phyloP scores from a whole-genome alignment of 2,113 vertebrate species.

The Mormoops blainvillei region DNA sequence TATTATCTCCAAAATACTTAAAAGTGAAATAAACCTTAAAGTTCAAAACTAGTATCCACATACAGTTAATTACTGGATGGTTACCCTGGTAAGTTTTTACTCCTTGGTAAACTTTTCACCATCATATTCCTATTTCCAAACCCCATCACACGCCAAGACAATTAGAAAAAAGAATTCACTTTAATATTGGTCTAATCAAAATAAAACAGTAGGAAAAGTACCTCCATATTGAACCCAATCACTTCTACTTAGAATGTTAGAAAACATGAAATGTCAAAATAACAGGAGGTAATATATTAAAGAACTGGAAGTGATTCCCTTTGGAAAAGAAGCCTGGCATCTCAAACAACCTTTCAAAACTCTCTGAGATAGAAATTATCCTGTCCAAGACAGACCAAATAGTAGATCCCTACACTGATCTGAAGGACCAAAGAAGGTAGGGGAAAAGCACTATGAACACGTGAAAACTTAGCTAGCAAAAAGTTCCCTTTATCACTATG shows the following conservation, averaged over 20 bases:
- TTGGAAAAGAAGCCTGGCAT: background rate
- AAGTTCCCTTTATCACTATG: conserved; percentile 22
- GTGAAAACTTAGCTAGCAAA: background rate
- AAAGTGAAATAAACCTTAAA: conserved; percentile 34
- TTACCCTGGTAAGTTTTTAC: conserved; percentile 21
- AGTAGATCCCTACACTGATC: background rate
- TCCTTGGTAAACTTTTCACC: background rate
- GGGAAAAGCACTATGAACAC: background rate
- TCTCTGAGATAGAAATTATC: background rate
- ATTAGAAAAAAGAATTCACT: background rate
- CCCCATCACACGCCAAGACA: background rate
- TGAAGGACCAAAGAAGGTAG: background rate
- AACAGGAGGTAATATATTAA: background rate
- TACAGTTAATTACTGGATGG: background rate
- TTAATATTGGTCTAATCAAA: background rate
- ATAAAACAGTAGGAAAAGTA: conserved; percentile 16
- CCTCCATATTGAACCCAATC: background rate
- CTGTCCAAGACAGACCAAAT: background rate
- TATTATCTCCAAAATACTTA: conserved; percentile 23
- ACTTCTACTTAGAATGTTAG: background rate
- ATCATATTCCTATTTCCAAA: conserved; percentile 20
- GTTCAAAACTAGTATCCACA: conserved; percentile 7
- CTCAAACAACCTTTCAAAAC: conserved; percentile 15
- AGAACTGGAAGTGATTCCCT: background rate
- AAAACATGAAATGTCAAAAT: conserved; percentile 48